Base-by-base conservation (phyloP, 2,113 vertebrate genomes). In the Neodon shergylaensis region DNA sequence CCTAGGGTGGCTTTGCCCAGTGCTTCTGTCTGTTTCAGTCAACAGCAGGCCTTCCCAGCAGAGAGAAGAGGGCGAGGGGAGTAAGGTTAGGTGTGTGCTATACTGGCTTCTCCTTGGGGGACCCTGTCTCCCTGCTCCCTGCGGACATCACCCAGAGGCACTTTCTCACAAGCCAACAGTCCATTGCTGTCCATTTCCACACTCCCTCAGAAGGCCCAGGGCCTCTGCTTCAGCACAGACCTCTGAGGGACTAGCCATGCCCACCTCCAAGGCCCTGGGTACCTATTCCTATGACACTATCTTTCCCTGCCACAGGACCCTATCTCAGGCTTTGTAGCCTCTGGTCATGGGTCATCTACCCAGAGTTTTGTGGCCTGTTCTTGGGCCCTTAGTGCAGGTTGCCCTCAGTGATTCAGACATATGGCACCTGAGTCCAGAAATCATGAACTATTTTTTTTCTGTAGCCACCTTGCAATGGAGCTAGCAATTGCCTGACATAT, bases 401-500 rank as follows among this genome's bases (percentile, higher is more conserved):
- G 82, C 47, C 89, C 70, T 81, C 87, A 49, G 14, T 86, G 61
- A 84, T 66, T 76, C 11, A 72, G 63, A 26, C 52, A 84, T 1
- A 82, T 54, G 31, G 17, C 61, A 47, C 87, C 83, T 36, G 33
- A 68, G 73, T 36, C 78, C 65, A 58, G 42, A 92, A 61, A 79
- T 83, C 91, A 91, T 96, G 97, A 98, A 99, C 98, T 99, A 99
- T 98, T 42, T 39, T 63, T 88, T 98, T 98, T 98, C 97, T 98
- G 98, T 98, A 98, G 98, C 97, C 95, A 90, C 97, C 97, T 98
- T 97, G 96, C 98, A 98, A 98, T 91, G 95, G 97, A 96, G 96
- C 96, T 97, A 97, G 92, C 94, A 54, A 65, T 97, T 97, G 93
- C 98, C 98, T 99, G 98, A 98, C 98, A 98, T 98, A 99, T 98